These are phyloP conservation scores for Zaprionus ornatus DNA, from an alignment of 1,140 invertebrate species.

Conservation along the genomic window DNA sequence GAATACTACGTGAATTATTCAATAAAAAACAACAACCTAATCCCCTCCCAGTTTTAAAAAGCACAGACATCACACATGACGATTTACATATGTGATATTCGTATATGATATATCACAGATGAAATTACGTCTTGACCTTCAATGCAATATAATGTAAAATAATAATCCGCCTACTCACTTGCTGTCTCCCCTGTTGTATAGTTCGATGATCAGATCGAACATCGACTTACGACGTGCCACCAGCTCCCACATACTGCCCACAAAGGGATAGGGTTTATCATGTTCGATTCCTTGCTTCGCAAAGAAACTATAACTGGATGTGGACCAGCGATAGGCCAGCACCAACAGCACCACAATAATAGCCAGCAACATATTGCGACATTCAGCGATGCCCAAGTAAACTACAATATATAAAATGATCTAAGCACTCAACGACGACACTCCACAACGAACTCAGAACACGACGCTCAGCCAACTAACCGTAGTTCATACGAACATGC, in stretches of 20 bases:
- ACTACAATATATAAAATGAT: background rate
- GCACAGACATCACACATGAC: background rate
- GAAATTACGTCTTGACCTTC: slow-evolving; percentile 5
- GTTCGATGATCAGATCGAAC: slow-evolving; percentile 61
- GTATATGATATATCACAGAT: background rate
- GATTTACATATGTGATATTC: background rate
- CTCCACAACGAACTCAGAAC: slow-evolving; percentile 3
- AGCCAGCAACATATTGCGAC: slow-evolving; percentile 55
- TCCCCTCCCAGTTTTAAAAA: background rate
- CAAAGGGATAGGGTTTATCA: slow-evolving; percentile 56
- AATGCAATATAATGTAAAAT: slow-evolving; percentile 3
- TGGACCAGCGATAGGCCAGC: slow-evolving; percentile 70
- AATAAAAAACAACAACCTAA: background rate
- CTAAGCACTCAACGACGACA: background rate
- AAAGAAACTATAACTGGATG: slow-evolving; percentile 68
- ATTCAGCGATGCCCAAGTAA: slow-evolving; percentile 13
- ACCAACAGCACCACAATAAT: slow-evolving; percentile 37
- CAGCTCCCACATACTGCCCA: slow-evolving; percentile 62
- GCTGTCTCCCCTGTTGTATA: slow-evolving; percentile 56
- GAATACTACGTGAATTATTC: background rate
- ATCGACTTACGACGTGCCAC: slow-evolving; percentile 50
- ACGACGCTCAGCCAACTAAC: slow-evolving; percentile 16
- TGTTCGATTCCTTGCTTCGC: slow-evolving; percentile 57
- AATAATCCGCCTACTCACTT: slow-evolving; percentile 54
- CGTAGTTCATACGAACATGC: background rate